These are phyloP conservation scores for Bactericera cockerelli DNA, from an alignment of 1,140 invertebrate genomes.

Conservation along the genomic window DNA sequence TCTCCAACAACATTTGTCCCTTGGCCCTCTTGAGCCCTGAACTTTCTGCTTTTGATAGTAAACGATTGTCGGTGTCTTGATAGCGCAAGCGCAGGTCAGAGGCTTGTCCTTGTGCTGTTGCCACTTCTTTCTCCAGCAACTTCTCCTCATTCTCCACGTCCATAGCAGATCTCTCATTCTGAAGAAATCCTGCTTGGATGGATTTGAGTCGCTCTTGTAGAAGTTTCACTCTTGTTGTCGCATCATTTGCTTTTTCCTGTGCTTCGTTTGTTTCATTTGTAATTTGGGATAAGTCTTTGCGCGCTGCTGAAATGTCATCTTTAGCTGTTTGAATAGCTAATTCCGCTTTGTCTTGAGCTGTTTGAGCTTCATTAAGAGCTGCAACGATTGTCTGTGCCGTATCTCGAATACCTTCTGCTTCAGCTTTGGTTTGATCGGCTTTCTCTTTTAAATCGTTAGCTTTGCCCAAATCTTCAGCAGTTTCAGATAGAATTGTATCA, in stretches of 20 bases:
- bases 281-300: constrained; percentile 55
- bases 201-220: constrained; percentile 48
- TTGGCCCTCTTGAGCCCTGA: constrained; percentile 49
- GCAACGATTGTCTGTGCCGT: constrained; percentile 39
- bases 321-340: constrained; percentile 63
- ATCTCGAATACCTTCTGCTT: constrained; percentile 37
- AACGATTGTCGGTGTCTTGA: constrained; percentile 36
- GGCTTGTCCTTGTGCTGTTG: constrained; percentile 36
- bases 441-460: constrained; percentile 58
- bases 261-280: constrained; percentile 53
- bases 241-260: constrained; percentile 52
- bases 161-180: constrained; percentile 48
- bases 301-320: constrained; percentile 55
- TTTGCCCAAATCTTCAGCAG: constrained; percentile 52
- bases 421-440: constrained; percentile 52
- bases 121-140: constrained; percentile 37
- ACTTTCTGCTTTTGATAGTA: constrained; percentile 41
- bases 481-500: constrained; percentile 73
- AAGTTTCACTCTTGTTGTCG: constrained; percentile 45
- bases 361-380: constrained; percentile 47
- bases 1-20: constrained; percentile 51
- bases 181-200: constrained; percentile 56
- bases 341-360: constrained; percentile 60
- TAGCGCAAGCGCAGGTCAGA: constrained; percentile 39
- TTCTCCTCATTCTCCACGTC: constrained; percentile 39